Evolutionary conservation across 2,113 vertebrate species (phyloP), one percentile per base, ranked within the genome.

Genomic region (Puntigrus tetrazona): DNA sequence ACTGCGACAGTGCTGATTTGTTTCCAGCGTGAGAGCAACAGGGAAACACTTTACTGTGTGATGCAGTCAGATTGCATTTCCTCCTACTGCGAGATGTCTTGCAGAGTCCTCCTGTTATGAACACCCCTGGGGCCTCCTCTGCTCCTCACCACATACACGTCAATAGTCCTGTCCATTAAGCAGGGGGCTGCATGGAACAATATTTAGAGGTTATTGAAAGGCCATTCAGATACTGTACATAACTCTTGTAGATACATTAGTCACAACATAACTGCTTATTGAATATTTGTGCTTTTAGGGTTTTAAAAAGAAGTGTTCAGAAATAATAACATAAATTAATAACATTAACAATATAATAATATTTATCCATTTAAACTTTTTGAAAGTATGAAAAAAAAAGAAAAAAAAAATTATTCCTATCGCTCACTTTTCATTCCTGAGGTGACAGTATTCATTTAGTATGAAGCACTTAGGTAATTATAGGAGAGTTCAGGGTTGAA

Each of bases 51-150:
- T 83, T 83, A 34, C 38, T 65, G 59, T 45, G 57, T 45, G 78
- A 80, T 80, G 59, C 59, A 52, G 82, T 80, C 82, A 36, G 82
- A 84, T 84, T 77, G 59, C 31, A 67, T 77, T 84, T 50, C 43
- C 47, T 20, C 55, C 61, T 22, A 20, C 72, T 76, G 72, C 38
- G 73, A 65, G 72, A 75, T 76, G 57, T 65, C 82, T 63, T 50
- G 36, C 43, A 70, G 67, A 7, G 55, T 57, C 65, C 27, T 79
- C 25, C 55, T 81, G 47, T 80, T 82, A 29, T 70, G 20, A 38
- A 81, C 47, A 70, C 79, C 63, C 61, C 79, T 61, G 76, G 65
- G 41, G 59, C 36, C 41, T 61, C 59, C 31, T 43, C 7, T n/a
- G 34, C 41, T 85, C 36, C 65, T 57, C 25, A 31, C n/a, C 36